phyloP scores from a whole-genome alignment of 2,113 vertebrate genomes.

The Odobenus rosmarus region DNA sequence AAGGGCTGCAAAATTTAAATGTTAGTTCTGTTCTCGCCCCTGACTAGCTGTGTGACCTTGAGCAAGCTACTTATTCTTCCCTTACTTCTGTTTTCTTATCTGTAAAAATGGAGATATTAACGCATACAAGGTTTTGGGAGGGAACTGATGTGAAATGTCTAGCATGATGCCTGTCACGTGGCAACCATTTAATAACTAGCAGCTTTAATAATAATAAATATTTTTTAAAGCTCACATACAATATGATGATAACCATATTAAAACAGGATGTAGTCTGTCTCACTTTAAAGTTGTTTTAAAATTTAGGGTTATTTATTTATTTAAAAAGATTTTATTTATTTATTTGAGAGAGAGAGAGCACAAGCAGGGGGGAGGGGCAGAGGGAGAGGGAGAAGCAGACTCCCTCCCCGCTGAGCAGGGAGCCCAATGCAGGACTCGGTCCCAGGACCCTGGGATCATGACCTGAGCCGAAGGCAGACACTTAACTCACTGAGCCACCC shows the following conservation, averaged over 20 bases:
- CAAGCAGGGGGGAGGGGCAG: too few species aligned
- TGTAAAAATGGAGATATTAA: not conserved
- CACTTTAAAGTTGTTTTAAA: not conserved
- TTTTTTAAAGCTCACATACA: not conserved
- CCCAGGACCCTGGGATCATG: too few species aligned
- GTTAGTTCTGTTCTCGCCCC: not conserved
- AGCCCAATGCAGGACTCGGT: not conserved
- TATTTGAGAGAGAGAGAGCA: too few species aligned
- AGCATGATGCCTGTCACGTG: accelerated
- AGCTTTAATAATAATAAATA: not conserved
- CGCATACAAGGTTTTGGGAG: not conserved
- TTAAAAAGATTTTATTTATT: too few species aligned
- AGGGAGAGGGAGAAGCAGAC: too few species aligned
- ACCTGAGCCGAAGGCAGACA: too few species aligned
- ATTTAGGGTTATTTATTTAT: not conserved
- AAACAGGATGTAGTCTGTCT: not conserved
- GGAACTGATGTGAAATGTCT: not conserved
- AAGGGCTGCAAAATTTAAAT: not conserved
- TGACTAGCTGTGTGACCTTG: not conserved
- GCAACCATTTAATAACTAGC: not conserved
- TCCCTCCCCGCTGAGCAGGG: too few species aligned
- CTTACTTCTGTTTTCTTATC: not conserved
- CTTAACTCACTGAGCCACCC: too few species aligned
- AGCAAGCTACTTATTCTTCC: too few species aligned
- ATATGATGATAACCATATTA: not conserved